phyloP scores from a whole-genome alignment of 92 coral and sea anemone species.

The Isaurus tuberculatus region DNA sequence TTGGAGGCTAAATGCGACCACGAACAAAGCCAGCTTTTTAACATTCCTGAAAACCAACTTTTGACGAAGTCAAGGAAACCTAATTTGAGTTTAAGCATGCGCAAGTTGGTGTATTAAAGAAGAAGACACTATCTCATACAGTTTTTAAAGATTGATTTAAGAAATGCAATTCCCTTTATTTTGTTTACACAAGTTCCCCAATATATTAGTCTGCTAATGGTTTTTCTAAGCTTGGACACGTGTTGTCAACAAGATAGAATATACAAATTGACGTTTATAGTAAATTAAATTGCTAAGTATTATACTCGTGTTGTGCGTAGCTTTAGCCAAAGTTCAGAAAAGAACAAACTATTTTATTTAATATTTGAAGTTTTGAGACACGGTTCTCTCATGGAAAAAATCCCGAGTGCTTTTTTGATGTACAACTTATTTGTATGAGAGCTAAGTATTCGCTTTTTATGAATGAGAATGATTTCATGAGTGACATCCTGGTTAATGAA shows the following conservation, averaged over 20 bases:
- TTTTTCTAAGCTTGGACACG: constrained; percentile 48
- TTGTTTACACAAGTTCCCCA: constrained; percentile 45
- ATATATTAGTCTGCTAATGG: constrained; percentile 47
- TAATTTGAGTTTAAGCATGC: constrained; percentile 1
- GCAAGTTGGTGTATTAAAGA: neutral
- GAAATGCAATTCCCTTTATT: constrained; percentile 48
- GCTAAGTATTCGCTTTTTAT: constrained; percentile 27
- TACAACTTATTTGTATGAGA: neutral
- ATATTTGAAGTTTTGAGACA: neutral
- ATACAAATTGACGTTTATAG: constrained; percentile 47
- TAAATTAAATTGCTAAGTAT: constrained; percentile 45
- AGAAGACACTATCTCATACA: constrained; percentile 4
- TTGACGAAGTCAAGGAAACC: constrained; percentile 25
- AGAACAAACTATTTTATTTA: constrained; percentile 7
- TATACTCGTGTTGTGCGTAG: constrained; percentile 1
- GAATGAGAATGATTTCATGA: constrained; percentile 33
- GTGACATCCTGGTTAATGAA: constrained; percentile 40
- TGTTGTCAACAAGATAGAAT: constrained; percentile 42
- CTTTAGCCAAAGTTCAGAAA: constrained; percentile 34
- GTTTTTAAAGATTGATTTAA: constrained; percentile 22
- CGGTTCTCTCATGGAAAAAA: neutral
- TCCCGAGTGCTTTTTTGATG: neutral
- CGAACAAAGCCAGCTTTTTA: constrained; percentile 1
- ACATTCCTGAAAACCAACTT: constrained; percentile 31
- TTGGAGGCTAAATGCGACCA: neutral